Conservation (phyloP, 37 sponge, comb jelly and placozoan species). For the Amphimedon queenslandica region DNA sequence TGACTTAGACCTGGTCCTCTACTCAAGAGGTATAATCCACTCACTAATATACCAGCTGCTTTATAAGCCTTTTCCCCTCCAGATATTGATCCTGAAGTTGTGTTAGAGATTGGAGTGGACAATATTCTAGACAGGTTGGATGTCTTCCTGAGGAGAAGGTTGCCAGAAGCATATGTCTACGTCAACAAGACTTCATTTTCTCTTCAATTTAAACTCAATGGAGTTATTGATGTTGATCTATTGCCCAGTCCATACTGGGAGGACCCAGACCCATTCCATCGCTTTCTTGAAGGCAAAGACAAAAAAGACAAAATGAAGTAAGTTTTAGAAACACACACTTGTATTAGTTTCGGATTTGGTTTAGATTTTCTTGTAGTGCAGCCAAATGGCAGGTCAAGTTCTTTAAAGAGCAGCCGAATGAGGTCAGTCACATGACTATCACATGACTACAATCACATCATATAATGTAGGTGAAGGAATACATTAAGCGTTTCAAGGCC, state of each 20-base stretch:
- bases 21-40: constrained; percentile 22
- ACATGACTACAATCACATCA: background rate
- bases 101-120: constrained; percentile 12
- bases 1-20: constrained; percentile 32
- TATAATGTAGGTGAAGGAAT: constrained; percentile 43
- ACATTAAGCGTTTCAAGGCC: constrained; percentile 51
- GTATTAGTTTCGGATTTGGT: background rate
- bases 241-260: constrained; percentile 45
- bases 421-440: constrained; percentile 18
- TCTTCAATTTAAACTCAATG: constrained; percentile 17
- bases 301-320: constrained; percentile 11
- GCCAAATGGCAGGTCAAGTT: constrained; percentile 57
- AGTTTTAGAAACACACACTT: background rate
- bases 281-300: constrained; percentile 20
- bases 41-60: background rate
- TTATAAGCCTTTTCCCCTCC: constrained; percentile 1
- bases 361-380: constrained; percentile 43
- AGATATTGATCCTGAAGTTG: constrained; percentile 30
- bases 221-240: constrained; percentile 47
- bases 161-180: background rate
- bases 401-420: constrained; percentile 32
- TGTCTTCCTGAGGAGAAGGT: constrained; percentile 2
- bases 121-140: constrained; percentile 27
- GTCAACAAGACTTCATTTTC: constrained; percentile 2
- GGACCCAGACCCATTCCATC: constrained; percentile 4